These are phyloP conservation scores for Rhizomys pruinosus DNA, from an alignment of 2,113 vertebrate species.

Conservation along the genomic window DNA sequence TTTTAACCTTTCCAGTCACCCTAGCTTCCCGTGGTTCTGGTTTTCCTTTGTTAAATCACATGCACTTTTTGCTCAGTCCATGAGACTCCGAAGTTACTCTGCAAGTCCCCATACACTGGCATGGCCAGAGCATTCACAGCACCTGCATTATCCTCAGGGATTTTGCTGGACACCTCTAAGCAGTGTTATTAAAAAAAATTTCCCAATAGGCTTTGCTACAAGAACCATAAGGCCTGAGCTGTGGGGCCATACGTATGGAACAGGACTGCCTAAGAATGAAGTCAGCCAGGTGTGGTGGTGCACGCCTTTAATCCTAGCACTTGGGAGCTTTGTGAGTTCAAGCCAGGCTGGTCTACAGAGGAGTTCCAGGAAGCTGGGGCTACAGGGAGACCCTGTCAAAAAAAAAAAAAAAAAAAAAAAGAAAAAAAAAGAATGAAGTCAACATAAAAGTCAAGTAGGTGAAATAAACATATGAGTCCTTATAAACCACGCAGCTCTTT, in stretches of 20 bases:
- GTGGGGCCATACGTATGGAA: neutral
- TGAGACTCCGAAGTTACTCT: neutral
- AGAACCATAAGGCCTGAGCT: neutral
- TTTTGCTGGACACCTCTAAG: neutral
- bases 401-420: too few relatives aligned
- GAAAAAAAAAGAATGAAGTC: conserved; percentile 9
- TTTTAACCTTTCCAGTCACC: neutral
- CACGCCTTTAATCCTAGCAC: too few relatives aligned
- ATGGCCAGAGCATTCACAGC: neutral
- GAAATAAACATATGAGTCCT: neutral
- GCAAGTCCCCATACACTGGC: accelerated
- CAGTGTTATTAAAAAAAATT: neutral
- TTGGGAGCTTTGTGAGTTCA: too few relatives aligned
- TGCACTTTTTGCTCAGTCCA: neutral
- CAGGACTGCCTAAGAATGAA: neutral
- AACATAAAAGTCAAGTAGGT: neutral
- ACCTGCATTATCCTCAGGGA: neutral
- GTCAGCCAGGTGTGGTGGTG: too few relatives aligned
- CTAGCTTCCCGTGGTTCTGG: neutral
- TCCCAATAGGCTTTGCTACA: neutral
- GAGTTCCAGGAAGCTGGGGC: too few relatives aligned
- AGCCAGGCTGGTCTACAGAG: too few relatives aligned
- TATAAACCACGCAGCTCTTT: neutral
- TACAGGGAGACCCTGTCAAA: too few relatives aligned
- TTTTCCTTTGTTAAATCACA: conserved; percentile 33